phyloP scores from a whole-genome alignment of 1,140 invertebrate species.

The Megalonaias nervosa region DNA sequence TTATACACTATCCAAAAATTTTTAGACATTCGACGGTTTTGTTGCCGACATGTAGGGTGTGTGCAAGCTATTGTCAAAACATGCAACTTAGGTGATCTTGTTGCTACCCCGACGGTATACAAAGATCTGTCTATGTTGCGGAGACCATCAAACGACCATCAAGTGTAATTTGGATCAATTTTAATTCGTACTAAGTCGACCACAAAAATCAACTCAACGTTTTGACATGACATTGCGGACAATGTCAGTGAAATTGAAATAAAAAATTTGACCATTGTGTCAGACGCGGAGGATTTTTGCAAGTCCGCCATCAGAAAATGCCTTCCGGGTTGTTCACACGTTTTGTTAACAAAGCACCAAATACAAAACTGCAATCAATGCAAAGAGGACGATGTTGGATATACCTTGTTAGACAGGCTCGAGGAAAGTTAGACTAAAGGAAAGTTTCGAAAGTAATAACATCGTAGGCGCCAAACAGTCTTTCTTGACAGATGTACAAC shows the following conservation, averaged over 20 bases:
- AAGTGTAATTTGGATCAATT: conserved; percentile 16
- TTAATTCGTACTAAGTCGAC: conserved; percentile 12
- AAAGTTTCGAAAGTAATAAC: background rate
- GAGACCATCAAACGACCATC: conserved; percentile 7
- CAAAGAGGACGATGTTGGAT: background rate
- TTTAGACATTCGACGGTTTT: conserved; percentile 4
- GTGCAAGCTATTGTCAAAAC: conserved; percentile 18
- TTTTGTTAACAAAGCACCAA: conserved; percentile 3
- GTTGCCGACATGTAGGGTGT: background rate
- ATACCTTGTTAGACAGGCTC: background rate
- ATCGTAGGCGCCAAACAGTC: background rate
- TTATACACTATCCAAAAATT: conserved; percentile 11
- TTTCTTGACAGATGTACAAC: too few species aligned
- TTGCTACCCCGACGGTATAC: conserved; percentile 7
- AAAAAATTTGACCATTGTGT: background rate
- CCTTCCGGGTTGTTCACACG: background rate
- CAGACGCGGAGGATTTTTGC: background rate
- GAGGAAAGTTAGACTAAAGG: background rate
- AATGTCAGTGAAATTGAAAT: conserved; percentile 8
- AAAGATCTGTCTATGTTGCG: conserved; percentile 11
- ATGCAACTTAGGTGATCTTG: conserved; percentile 18
- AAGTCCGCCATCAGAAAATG: background rate
- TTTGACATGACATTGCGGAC: conserved; percentile 11
- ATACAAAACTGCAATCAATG: conserved; percentile 1
- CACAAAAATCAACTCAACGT: conserved; percentile 5